Percentiles rank a stretch among this genome's conserved stretches.
Conservation (phyloP, 2,888 invertebrate genomes). For the Rotaria magnacalcarata region DNA sequence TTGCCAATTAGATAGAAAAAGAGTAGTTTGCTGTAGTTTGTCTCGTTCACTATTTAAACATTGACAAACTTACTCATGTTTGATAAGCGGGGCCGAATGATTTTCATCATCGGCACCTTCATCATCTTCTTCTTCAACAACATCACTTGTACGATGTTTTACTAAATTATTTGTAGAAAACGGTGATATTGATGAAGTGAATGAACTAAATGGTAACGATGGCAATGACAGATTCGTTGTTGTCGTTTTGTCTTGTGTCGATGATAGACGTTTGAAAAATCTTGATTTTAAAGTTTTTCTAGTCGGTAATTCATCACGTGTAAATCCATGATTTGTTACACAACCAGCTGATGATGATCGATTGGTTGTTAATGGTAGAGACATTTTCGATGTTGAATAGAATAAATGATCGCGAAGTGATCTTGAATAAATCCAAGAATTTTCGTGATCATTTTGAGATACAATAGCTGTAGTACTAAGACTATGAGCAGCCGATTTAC, state of each 20-base stretch:
- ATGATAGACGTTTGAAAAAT: neutral
- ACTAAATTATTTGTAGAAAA: neutral
- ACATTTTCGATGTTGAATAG: neutral
- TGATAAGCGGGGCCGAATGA: neutral
- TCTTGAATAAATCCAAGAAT: conserved; percentile 28
- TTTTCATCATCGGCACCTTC: neutral
- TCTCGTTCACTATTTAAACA: neutral
- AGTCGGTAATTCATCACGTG: neutral
- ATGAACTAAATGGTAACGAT: neutral
- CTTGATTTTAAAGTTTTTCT: neutral
- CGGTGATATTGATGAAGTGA: neutral
- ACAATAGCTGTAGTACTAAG: neutral
- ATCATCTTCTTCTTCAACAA: conserved; percentile 23
- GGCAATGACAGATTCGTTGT: neutral
- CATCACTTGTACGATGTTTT: neutral
- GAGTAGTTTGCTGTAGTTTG: too few relatives aligned
- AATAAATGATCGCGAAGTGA: conserved; percentile 16
- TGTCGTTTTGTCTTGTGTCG: neutral
- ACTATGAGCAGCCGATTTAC: neutral
- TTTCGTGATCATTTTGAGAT: neutral
- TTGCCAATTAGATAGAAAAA: neutral
- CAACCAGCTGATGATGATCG: neutral
- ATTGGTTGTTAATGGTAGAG: neutral
- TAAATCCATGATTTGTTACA: conserved; percentile 11
- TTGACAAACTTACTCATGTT: neutral